Evolutionary conservation across 2,888 invertebrate genomes (phyloP).

Genomic region (Torymus aiolomorphi): DNA sequence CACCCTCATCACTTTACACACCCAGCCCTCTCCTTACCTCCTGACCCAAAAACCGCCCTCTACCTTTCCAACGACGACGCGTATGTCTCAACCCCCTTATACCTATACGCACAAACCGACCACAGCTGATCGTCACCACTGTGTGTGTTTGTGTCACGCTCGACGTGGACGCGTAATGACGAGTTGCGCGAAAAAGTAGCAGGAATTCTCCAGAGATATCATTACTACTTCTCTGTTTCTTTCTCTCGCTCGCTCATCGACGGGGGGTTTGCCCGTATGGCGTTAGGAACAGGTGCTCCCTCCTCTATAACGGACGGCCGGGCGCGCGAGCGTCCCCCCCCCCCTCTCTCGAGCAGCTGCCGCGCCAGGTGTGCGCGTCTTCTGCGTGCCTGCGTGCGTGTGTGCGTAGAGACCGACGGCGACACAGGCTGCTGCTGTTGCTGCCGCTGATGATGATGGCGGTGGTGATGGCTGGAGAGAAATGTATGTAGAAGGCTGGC

Average conservation of each 20-base stretch:
- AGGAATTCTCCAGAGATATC: slow-evolving; percentile 26
- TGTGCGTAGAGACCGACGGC: slow-evolving; percentile 1
- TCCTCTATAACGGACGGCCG: slow-evolving; percentile 46
- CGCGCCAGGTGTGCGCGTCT: slow-evolving; percentile 70
- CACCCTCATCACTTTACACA: no score
- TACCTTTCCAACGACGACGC: no score
- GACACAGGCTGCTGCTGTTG: no score
- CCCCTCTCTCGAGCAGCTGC: slow-evolving; percentile 68
- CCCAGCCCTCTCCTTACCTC: no score
- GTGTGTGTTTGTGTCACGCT: slow-evolving; percentile 36
- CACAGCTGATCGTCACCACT: no score
- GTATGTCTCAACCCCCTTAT: no score
- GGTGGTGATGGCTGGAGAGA: no score
- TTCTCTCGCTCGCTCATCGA: neutral
- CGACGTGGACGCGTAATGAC: slow-evolving; percentile 49
- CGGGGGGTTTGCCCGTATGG: slow-evolving; percentile 33
- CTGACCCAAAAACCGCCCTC: no score
- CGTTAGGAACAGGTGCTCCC: slow-evolving; percentile 54
- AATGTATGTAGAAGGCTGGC: no score
- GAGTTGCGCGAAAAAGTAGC: neutral
- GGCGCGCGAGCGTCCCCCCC: neutral
- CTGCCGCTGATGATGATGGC: no score
- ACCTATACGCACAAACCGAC: no score
- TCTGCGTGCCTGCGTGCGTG: slow-evolving; percentile 16
- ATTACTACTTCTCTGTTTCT: slow-evolving; percentile 7